phyloP scores from a whole-genome alignment of 1,140 invertebrate genomes.

The Brachionus paranguensis region DNA sequence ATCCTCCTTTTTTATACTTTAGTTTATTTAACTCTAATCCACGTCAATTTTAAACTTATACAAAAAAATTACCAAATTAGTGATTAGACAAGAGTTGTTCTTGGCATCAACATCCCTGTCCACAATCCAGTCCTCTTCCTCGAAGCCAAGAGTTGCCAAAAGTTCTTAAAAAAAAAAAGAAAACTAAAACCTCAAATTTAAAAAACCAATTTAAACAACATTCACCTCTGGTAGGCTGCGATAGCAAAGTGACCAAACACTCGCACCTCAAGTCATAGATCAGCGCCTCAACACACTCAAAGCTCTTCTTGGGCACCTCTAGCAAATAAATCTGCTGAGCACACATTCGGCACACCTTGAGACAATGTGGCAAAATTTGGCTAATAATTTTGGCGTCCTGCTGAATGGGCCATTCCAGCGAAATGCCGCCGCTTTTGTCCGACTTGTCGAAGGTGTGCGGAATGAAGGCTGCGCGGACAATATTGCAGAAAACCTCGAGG shows the following conservation, averaged over 20 bases:
- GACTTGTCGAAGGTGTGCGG: slow-evolving; percentile 17
- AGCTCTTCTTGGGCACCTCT: neutral
- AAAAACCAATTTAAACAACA: neutral
- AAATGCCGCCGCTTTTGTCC: neutral
- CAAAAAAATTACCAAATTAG: slow-evolving; percentile 19
- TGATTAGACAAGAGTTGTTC: slow-evolving; percentile 4
- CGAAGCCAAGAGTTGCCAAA: slow-evolving; percentile 18
- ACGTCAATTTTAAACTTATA: too few species aligned
- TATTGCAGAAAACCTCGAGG: neutral
- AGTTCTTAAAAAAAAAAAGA: neutral
- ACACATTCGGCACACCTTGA: slow-evolving; percentile 8
- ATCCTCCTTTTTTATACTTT: too few species aligned
- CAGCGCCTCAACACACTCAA: neutral
- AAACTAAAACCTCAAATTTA: neutral
- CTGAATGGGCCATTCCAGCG: slow-evolving; percentile 14
- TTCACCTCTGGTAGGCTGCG: slow-evolving; percentile 17
- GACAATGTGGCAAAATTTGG: slow-evolving; percentile 31
- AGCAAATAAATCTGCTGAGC: slow-evolving; percentile 2
- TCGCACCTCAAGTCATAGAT: slow-evolving; percentile 32
- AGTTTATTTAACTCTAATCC: too few species aligned
- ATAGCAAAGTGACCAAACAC: slow-evolving; percentile 25
- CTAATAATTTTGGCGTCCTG: slow-evolving; percentile 15
- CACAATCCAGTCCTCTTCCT: slow-evolving; percentile 27
- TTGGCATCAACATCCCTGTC: slow-evolving; percentile 3
- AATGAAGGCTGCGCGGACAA: slow-evolving; percentile 33